phyloP scores from a whole-genome alignment of 2,113 vertebrate genomes.

The Nansenia antarctica region DNA sequence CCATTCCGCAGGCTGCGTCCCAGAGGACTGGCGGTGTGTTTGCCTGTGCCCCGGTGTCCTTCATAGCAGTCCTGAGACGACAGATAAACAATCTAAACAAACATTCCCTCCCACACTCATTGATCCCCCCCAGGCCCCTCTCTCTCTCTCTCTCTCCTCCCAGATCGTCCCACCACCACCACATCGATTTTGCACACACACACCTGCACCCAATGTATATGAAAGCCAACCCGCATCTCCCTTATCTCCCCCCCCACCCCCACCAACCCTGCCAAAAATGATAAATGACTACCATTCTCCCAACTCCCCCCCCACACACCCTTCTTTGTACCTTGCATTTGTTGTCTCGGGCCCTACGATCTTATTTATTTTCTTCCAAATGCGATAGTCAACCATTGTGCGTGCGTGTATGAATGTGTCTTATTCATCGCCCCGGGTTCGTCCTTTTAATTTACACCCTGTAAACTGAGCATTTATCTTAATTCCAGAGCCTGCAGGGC shows the following conservation, averaged over 20 bases:
- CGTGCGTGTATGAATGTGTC: conserved; percentile 5
- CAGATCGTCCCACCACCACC: conserved; percentile 49
- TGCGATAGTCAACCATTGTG: conserved; percentile 49
- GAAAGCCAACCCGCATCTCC: conserved; percentile 41
- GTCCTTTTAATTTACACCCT: conserved; percentile 59
- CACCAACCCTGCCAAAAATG: conserved; percentile 63
- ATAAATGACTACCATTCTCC: conserved; percentile 63
- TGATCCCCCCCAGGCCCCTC: conserved; percentile 61
- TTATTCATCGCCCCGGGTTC: conserved; percentile 33
- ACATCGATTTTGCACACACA: conserved; percentile 75
- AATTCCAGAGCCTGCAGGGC: conserved; percentile 43
- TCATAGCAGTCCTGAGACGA: conserved; percentile 58
- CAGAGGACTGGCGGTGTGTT: conserved; percentile 42
- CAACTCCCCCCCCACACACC: conserved; percentile 38
- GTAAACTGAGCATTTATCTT: conserved; percentile 46
- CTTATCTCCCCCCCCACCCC: conserved; percentile 26
- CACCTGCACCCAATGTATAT: conserved; percentile 74
- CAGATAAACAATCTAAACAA: conserved; percentile 73
- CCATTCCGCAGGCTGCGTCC: conserved; percentile 39
- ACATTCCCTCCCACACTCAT: conserved; percentile 73
- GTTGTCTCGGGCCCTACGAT: conserved; percentile 54
- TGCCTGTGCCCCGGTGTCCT: conserved; percentile 56
- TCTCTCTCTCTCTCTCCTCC: conserved; percentile 16
- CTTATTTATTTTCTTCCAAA: conserved; percentile 58
- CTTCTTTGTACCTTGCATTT: conserved; percentile 44